phyloP scores from a whole-genome alignment of 2,797 vertebrate species.

The Sebastes itinus region DNA sequence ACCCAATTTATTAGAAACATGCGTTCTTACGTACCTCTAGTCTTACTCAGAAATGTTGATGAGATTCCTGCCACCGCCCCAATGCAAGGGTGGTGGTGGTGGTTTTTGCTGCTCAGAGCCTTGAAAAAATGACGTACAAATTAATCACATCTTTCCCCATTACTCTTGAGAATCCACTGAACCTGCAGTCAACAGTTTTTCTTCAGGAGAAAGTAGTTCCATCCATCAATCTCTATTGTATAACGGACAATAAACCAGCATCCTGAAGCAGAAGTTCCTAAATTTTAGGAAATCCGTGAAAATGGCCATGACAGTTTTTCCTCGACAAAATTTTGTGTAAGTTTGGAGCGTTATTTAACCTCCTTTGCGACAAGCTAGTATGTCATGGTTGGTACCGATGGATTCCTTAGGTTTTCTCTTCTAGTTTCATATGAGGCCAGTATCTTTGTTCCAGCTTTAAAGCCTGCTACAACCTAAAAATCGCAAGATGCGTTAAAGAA shows the following conservation, averaged over 20 bases:
- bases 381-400: no score
- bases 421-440: no score
- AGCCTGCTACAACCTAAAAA: no score
- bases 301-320: no score
- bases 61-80: neutral
- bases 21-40: neutral
- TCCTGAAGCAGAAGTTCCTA: neutral
- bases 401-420: no score
- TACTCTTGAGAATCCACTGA: neutral
- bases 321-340: no score
- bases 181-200: neutral
- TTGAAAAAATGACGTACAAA: neutral
- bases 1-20: constrained; percentile 7
- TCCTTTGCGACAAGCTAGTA: no score
- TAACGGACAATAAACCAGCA: neutral
- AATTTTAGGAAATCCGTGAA: neutral
- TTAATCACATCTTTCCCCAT: neutral
- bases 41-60: neutral
- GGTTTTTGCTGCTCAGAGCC: neutral
- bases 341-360: no score
- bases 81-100: neutral
- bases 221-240: neutral
- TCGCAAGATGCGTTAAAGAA: no score
- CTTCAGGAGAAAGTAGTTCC: neutral
- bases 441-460: no score